phyloP scores from a whole-genome alignment of 2,797 vertebrate species.

The Cossypha caffra region DNA sequence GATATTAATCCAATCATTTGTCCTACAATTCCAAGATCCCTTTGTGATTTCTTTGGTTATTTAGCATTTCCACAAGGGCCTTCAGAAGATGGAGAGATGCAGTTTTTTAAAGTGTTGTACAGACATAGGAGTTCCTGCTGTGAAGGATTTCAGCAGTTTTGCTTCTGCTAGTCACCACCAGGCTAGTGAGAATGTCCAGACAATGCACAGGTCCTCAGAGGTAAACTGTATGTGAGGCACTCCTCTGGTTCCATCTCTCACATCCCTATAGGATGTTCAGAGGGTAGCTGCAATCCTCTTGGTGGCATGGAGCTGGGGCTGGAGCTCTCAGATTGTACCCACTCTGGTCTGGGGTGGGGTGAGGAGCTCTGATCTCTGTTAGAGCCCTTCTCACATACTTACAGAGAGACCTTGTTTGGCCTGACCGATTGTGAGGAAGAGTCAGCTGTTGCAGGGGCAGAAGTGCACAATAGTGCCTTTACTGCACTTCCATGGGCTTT shows the following conservation, averaged over 20 bases:
- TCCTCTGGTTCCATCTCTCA: neutral
- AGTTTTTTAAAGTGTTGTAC: neutral
- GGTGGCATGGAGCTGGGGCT: neutral
- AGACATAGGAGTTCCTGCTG: neutral
- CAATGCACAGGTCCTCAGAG: neutral
- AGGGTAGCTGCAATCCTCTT: neutral
- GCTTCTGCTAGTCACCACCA: neutral
- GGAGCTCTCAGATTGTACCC: neutral
- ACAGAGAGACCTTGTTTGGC: neutral
- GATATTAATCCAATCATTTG: neutral
- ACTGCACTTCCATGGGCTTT: fast-evolving
- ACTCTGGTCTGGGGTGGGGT: neutral
- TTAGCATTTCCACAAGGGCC: neutral
- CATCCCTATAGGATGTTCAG: too few species aligned
- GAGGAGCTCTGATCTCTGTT: neutral
- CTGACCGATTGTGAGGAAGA: fast-evolving
- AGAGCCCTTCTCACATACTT: neutral
- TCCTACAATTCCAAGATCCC: neutral
- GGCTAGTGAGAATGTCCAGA: neutral
- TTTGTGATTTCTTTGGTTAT: neutral
- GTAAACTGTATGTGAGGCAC: neutral
- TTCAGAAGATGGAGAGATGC: neutral
- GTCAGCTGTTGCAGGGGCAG: neutral
- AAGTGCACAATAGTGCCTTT: fast-evolving
- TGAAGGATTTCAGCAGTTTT: neutral